A percentile compares a stretch with the other conserved stretches of the same genome.
phyloP scores from a whole-genome alignment of 2,113 vertebrate species.

The Brachirus orientalis region DNA sequence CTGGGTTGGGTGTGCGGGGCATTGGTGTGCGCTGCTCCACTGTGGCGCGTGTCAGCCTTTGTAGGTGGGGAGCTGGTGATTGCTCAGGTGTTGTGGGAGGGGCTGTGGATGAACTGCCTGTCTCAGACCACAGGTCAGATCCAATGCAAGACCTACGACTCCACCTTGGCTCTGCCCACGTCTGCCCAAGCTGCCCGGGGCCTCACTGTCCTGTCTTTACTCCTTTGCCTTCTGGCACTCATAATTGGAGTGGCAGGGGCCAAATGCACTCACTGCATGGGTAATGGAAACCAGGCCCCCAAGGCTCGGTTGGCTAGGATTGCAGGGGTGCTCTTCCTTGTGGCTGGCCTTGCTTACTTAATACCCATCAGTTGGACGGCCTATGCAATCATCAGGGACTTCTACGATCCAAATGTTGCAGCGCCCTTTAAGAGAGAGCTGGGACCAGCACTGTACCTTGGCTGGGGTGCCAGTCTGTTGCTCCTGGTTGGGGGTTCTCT shows the following conservation, averaged over 20 bases:
- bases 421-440: slow-evolving; percentile 80
- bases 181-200: slow-evolving; percentile 82
- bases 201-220: slow-evolving; percentile 82
- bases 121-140: slow-evolving; percentile 84
- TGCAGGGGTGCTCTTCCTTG: slow-evolving; percentile 70
- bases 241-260: slow-evolving; percentile 82
- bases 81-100: slow-evolving; percentile 88
- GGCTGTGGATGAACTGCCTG: slow-evolving; percentile 91
- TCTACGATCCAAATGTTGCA: slow-evolving; percentile 76
- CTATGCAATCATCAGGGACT: slow-evolving; percentile 72
- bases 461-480: slow-evolving; percentile 75
- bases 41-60: slow-evolving; percentile 88
- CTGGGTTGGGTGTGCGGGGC: slow-evolving; percentile 83
- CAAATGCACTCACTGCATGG: slow-evolving; percentile 88
- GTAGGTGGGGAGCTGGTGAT: slow-evolving; percentile 88
- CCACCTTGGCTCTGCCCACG: slow-evolving; percentile 83
- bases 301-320: slow-evolving; percentile 81
- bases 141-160: slow-evolving; percentile 88
- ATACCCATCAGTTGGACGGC: slow-evolving; percentile 77
- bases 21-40: slow-evolving; percentile 83
- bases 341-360: slow-evolving; percentile 74
- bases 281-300: slow-evolving; percentile 64
- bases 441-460: slow-evolving; percentile 79
- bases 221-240: slow-evolving; percentile 83
- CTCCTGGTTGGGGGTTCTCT: slow-evolving; percentile 77